phyloP scores from a whole-genome alignment of 2,797 vertebrate genomes.

The Rachycentron canadum region DNA sequence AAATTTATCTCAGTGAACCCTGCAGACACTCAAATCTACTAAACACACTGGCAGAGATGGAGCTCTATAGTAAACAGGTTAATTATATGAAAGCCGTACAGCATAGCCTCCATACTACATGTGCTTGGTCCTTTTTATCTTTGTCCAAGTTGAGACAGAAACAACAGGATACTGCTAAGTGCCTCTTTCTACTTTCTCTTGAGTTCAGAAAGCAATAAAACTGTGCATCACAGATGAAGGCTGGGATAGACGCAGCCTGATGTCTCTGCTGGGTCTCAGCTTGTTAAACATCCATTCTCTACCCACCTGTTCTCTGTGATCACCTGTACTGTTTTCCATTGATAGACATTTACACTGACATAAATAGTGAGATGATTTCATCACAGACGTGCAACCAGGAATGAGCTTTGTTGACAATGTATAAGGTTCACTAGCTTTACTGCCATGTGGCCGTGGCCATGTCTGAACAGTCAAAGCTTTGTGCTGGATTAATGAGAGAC shows the following conservation, averaged over 20 bases:
- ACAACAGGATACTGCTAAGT: neutral
- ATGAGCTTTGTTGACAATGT: too few relatives aligned
- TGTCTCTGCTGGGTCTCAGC: constrained; percentile 6
- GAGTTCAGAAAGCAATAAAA: neutral
- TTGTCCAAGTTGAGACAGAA: neutral
- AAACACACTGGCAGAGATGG: constrained; percentile 15
- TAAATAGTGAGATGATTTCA: neutral
- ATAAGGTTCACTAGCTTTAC: neutral
- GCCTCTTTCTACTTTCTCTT: neutral
- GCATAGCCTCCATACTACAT: neutral
- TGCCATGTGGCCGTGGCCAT: neutral
- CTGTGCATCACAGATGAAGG: neutral
- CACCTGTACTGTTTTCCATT: neutral
- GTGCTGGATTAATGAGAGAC: neutral
- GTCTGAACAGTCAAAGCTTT: neutral
- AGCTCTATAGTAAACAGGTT: neutral
- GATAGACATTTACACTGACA: neutral
- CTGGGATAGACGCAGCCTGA: neutral
- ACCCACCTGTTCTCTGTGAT: neutral
- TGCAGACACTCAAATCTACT: neutral
- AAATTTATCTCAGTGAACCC: neutral
- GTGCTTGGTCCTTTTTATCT: neutral
- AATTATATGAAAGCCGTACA: neutral
- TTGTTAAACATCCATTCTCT: neutral
- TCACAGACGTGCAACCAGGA: too few relatives aligned